Base-by-base conservation (phyloP, 2,888 invertebrate genomes). In the Clitarchus hookeri region DNA sequence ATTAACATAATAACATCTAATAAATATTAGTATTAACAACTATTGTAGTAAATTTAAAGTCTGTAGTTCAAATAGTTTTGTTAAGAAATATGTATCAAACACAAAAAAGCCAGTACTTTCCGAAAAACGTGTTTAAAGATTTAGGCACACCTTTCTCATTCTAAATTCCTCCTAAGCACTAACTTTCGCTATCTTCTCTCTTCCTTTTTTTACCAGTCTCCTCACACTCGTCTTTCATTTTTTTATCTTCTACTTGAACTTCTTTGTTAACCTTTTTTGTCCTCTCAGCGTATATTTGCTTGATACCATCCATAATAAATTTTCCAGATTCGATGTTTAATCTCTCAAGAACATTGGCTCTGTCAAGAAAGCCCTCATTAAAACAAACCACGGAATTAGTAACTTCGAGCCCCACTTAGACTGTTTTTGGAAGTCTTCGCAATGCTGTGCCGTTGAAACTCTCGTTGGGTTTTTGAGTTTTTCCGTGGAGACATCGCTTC, bases 381-480 rank as follows among this genome's bases (percentile, higher is more conserved):
- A 87, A 87, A 53, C 27, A 54, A 12, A 87, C 23, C 44, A 86
- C 84, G 23, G 85, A 87, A 84, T 87, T 86, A 82, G 65, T 19
- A 27, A 84, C 80, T 11, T 79, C 87, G 25, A 83, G 53, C 12
- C 87, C 87, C 54, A 86, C 82, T 65, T 86, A 88, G 13, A 80
- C 84, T 19, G 84, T 83, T 86, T 88, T 88, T 25, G 88, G 86
- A 79, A 48, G 53, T 13, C 84, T 85, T 83, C 78, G 54, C 87
- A 87, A 87, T 6, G 83, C 84, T 16, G 79, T 83, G 80, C 44
- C 54, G 44, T 86, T 87, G n/a, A 87, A 83, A 85, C 85, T 84
- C 54, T 86, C 86, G 27, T 86, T 86, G 36, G 27, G 54, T 65
- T 86, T 87, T 23, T 87, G 85, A 36, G 87, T 86, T 25, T 83